These are phyloP conservation scores for Patella vulgata DNA, from an alignment of 1,140 invertebrate species.

Conservation along the genomic window DNA sequence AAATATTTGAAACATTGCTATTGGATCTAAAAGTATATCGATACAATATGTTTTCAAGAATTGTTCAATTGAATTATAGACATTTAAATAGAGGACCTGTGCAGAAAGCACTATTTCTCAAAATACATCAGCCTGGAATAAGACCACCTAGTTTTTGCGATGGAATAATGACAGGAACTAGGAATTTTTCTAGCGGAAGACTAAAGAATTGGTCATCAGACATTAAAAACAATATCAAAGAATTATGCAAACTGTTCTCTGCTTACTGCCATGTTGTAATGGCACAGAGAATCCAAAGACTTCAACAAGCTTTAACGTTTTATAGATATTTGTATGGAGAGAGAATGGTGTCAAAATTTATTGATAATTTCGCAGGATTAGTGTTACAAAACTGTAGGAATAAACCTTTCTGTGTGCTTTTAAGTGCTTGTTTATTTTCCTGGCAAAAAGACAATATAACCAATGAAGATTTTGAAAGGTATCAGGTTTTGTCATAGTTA, in stretches of 20 bases:
- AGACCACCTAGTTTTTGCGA: no score
- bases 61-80: no score
- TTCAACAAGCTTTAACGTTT: slow-evolving; percentile 47
- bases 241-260: slow-evolving; percentile 35
- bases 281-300: slow-evolving; percentile 49
- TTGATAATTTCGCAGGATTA: slow-evolving; percentile 31
- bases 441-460: slow-evolving; percentile 58
- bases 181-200: background rate
- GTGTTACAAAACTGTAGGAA: slow-evolving; percentile 26
- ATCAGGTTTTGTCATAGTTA: background rate
- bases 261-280: slow-evolving; percentile 55
- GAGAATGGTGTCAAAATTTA: slow-evolving; percentile 34
- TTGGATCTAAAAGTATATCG: no score
- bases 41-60: no score
- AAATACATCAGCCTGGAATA: no score
- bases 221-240: slow-evolving; percentile 3
- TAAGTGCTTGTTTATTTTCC: slow-evolving; percentile 51
- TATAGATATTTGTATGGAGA: slow-evolving; percentile 58
- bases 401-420: slow-evolving; percentile 35
- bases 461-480: slow-evolving; percentile 56
- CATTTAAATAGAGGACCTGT: no score
- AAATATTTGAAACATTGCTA: no score
- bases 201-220: background rate
- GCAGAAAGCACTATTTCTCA: no score
- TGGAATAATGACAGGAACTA: no score